phyloP scores from a whole-genome alignment of 2,888 invertebrate genomes.

The Podabrus alpinus region DNA sequence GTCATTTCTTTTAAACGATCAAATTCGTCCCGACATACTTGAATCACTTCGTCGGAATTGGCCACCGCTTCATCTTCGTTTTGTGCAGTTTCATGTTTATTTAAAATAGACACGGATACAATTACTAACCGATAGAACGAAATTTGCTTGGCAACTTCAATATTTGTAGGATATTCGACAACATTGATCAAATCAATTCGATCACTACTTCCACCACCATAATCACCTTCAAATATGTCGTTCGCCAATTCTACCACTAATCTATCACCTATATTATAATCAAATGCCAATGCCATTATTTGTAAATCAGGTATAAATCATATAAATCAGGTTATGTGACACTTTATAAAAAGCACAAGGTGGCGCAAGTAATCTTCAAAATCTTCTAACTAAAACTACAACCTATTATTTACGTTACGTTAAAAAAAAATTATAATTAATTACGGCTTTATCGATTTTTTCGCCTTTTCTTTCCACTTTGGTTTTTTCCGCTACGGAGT shows the following conservation, averaged over 20 bases:
- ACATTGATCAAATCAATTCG: slow-evolving; percentile 12
- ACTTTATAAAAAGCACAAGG: background rate
- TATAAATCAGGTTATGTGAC: background rate
- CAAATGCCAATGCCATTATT: slow-evolving; percentile 1
- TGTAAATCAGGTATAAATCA: background rate
- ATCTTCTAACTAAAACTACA: background rate
- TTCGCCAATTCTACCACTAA: background rate
- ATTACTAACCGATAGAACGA: slow-evolving; percentile 19
- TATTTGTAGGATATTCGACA: background rate
- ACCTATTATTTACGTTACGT: background rate
- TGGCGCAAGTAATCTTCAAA: background rate
- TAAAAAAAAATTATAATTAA: background rate
- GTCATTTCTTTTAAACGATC: slow-evolving; percentile 28
- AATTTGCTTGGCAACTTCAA: background rate
- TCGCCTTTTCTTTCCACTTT: slow-evolving; percentile 44
- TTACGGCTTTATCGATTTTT: slow-evolving; percentile 44
- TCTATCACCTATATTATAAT: slow-evolving; percentile 3
- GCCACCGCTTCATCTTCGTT: background rate
- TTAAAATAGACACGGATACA: background rate
- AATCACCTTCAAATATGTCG: slow-evolving; percentile 12
- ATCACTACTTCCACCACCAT: background rate
- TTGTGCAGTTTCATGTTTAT: background rate
- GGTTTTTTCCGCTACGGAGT: slow-evolving; percentile 60
- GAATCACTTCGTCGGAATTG: background rate
- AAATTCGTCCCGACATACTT: slow-evolving; percentile 27